Conservation (phyloP, 2,113 vertebrate genomes). For the Perognathus longimembris region DNA sequence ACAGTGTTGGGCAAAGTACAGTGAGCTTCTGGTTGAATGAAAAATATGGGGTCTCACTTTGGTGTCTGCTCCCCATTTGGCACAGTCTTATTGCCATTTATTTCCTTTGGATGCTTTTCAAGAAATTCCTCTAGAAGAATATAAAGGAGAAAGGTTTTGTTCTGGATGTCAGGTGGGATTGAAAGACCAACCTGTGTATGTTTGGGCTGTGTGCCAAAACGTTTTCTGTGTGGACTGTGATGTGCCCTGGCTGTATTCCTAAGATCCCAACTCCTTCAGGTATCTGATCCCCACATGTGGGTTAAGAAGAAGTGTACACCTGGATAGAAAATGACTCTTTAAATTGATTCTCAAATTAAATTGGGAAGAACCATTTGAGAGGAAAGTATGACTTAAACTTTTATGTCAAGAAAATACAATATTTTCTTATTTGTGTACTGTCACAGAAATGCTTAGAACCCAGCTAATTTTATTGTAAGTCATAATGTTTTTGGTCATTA, state of each 20-base stretch:
- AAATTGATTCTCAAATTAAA: constrained; percentile 37
- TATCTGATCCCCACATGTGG: constrained; percentile 73
- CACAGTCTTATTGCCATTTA: constrained; percentile 97
- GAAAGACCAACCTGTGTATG: constrained; percentile 93
- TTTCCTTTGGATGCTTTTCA: constrained; percentile 95
- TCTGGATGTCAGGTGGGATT: constrained; percentile 94
- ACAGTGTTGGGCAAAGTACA: constrained; percentile 96
- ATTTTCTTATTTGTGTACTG: constrained; percentile 55
- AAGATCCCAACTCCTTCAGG: constrained; percentile 79
- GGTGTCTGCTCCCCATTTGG: constrained; percentile 97
- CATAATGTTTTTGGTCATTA: constrained; percentile 42
- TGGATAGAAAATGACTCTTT: constrained; percentile 54
- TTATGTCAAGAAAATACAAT: constrained; percentile 52
- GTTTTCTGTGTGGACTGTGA: constrained; percentile 96
- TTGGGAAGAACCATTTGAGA: constrained; percentile 36
- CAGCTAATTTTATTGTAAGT: constrained; percentile 11
- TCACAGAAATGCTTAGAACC: constrained; percentile 18
- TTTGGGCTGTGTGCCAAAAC: constrained; percentile 90
- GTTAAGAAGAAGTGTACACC: constrained; percentile 31
- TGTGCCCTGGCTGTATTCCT: constrained; percentile 93
- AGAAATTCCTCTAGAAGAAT: constrained; percentile 88
- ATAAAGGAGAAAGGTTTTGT: constrained; percentile 91
- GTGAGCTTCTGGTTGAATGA: constrained; percentile 97
- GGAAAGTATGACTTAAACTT: constrained; percentile 45
- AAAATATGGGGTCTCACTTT: constrained; percentile 98